Conservation (phyloP, 2,797 vertebrate genomes). For the Loris lydekkerianus region DNA sequence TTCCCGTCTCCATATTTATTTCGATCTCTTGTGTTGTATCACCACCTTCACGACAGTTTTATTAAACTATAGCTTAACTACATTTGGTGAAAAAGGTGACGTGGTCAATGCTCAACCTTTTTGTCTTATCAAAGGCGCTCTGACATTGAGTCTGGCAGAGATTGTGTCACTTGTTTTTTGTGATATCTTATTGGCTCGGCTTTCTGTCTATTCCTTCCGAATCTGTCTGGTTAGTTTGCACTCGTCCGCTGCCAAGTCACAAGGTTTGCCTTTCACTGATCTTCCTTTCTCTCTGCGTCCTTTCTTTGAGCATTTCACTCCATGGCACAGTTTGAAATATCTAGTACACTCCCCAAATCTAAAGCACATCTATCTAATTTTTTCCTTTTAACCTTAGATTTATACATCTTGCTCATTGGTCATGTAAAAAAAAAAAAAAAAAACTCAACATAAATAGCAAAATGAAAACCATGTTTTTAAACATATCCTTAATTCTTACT, state of each 20-base stretch:
- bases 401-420: neutral
- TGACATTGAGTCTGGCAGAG: neutral
- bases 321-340: neutral
- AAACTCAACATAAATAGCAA: neutral
- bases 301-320: neutral
- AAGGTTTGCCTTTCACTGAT: neutral
- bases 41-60: neutral
- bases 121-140: neutral
- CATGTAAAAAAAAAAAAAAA: neutral
- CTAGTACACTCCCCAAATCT: neutral
- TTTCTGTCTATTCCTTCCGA: neutral
- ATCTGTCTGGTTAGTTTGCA: neutral
- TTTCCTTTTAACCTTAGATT: neutral
- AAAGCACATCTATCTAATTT: neutral
- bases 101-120: neutral
- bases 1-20: neutral
- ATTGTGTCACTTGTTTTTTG: neutral
- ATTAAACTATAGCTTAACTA: constrained; percentile 17
- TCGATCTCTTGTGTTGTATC: neutral
- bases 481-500: neutral
- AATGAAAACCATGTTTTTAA: neutral
- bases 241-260: neutral
- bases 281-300: neutral
- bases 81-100: neutral
- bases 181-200: neutral